Evolutionary conservation across 2,113 vertebrate genomes (phyloP).

Genomic region (Verasper variegatus): DNA sequence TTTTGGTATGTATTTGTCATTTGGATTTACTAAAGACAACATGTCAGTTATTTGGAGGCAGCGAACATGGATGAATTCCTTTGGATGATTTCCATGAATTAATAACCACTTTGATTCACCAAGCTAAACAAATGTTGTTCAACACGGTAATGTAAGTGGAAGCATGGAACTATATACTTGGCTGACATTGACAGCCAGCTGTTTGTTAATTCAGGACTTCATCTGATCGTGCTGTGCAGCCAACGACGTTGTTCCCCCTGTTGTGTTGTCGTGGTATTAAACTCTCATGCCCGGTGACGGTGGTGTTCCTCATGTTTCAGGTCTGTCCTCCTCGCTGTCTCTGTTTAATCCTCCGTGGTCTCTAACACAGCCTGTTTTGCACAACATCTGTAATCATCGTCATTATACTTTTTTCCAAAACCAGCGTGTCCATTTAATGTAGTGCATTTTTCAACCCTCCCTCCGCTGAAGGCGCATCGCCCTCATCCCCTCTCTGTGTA

Average conservation of each 20-base stretch:
- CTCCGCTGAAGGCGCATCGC: constrained; percentile 5
- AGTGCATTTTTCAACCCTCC: neutral
- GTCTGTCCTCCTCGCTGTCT: constrained; percentile 5
- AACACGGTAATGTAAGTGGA: neutral
- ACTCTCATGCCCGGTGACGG: neutral
- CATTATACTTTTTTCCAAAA: too few relatives aligned
- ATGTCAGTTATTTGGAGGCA: neutral
- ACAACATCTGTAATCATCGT: neutral
- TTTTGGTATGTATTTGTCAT: neutral
- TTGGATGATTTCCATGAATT: neutral
- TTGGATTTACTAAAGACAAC: too few relatives aligned
- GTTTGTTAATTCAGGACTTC: neutral
- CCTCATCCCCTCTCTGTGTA: neutral
- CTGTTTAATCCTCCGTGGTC: constrained; percentile 2
- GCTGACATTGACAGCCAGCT: neutral
- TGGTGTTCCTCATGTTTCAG: constrained; percentile 17
- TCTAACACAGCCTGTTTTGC: constrained; percentile 1
- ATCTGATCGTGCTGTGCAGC: neutral
- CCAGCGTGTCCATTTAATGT: neutral
- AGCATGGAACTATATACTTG: neutral
- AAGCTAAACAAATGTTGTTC: neutral
- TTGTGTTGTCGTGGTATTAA: neutral
- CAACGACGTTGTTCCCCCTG: neutral
- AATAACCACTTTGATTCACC: neutral
- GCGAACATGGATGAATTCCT: too few relatives aligned